Percentiles rank a stretch among this genome's conserved stretches.
Evolutionary conservation across 1,140 invertebrate genomes (phyloP).

Genomic region (Lordiphosa mommai): DNA sequence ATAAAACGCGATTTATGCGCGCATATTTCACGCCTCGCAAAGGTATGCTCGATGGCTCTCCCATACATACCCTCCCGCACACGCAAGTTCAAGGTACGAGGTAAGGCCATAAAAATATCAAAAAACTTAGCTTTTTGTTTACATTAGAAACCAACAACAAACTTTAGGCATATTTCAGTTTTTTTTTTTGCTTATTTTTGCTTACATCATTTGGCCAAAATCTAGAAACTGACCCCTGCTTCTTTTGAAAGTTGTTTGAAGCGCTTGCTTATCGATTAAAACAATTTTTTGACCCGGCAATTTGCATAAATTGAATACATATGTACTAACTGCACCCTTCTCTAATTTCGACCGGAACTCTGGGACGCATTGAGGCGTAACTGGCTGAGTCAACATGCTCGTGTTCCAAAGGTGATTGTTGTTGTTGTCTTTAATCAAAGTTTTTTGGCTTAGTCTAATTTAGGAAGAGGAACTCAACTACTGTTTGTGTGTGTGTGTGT

Average conservation of each 20-base stretch:
- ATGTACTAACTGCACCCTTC: neutral
- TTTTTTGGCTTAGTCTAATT: conserved; percentile 1
- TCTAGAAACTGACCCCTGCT: neutral
- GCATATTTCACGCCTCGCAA: conserved; percentile 1
- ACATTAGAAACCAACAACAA: neutral
- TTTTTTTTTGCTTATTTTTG: neutral
- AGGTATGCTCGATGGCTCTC: neutral
- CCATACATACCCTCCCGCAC: neutral
- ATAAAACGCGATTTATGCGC: conserved; percentile 8
- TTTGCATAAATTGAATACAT: conserved; percentile 2
- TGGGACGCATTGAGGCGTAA: conserved; percentile 1
- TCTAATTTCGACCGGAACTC: conserved; percentile 2
- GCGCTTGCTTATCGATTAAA: neutral
- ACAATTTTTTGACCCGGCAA: conserved; percentile 1
- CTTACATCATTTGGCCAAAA: neutral
- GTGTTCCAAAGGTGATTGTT: neutral
- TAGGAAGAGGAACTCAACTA: neutral
- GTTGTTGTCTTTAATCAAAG: neutral
- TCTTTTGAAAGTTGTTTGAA: conserved; percentile 7
- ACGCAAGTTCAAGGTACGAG: conserved; percentile 5
- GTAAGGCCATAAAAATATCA: neutral
- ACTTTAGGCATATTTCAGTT: neutral
- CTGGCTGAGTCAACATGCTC: conserved; percentile 1
- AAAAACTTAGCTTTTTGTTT: conserved; percentile 3
- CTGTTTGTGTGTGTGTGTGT: neutral